Base-by-base conservation (phyloP, 2,797 vertebrate species). In the Halcyon chelicuti region DNA sequence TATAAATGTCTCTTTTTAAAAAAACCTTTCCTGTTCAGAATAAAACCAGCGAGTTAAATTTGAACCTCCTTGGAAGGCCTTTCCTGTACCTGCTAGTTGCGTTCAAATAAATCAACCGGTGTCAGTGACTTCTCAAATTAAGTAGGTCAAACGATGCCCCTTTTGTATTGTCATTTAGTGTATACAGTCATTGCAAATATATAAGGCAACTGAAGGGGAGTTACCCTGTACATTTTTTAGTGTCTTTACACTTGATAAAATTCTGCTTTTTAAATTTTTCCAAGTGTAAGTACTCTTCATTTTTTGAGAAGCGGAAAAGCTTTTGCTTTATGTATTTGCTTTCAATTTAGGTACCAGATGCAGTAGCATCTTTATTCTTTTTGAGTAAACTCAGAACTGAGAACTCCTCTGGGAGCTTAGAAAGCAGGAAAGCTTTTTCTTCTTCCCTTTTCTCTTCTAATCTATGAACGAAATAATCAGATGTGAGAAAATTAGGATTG, bases 401-500 rank as follows among this genome's bases (percentile, higher is more conserved):
- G 44, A 74, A 47, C 29, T 81, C 47, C 57, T 74, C 35, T 86
- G 73, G 58, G 58, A 90, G 47, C 52, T 92, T 20, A 33, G 17
- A 40, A 83, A 66, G 78, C 40, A 52, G 31, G 68, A 67, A 71
- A 47, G 22, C 23, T 71, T 71, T 52, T 82, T 49, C 58, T 89
- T 70, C 29, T 79, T 60, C 29, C 35, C 62, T 66, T 49, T 42
- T 86, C 29, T 7, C 10, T 75, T 75, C 75, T 67, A 71, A 67
- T 90, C 63, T 75, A 23, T 46, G 25, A 74, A 44, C 22, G 47
- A 75, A 71, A 58, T 83, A 65, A 60, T 70, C n/a, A 66, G n/a
- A 37, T 70, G 61, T 49, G 23, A 86, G 73, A 86, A 94, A 94
- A 81, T 58, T 39, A 80, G 37, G 65, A 51, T 88, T 84, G 54